A percentile compares a stretch with the other conserved stretches of the same genome.
phyloP scores from a whole-genome alignment of 2,797 vertebrate species.

The Heteromormyrus szaboi region DNA sequence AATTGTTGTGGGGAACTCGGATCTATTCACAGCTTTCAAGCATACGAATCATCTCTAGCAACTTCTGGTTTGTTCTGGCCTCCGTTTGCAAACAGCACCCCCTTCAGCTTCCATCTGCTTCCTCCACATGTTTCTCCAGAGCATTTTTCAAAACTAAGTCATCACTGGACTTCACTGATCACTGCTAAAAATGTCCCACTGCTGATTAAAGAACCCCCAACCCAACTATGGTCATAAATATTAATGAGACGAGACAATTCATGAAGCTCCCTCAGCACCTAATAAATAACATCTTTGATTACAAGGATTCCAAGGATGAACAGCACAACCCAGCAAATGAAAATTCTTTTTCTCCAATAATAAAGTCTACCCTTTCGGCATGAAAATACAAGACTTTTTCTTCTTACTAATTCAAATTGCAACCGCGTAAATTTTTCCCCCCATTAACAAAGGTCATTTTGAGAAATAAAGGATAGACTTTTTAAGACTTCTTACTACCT shows the following conservation, averaged over 20 bases:
- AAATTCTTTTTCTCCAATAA: background rate
- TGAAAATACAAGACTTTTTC: background rate
- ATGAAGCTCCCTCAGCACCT: background rate
- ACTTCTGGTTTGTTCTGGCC: background rate
- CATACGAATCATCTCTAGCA: background rate
- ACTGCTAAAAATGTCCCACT: background rate
- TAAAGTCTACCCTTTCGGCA: background rate
- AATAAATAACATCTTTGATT: background rate
- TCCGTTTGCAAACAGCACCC: background rate
- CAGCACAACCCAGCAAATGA: background rate
- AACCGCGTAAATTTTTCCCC: background rate
- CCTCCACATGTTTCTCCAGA: background rate
- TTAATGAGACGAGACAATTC: background rate
- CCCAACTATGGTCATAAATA: background rate
- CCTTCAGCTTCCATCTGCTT: background rate
- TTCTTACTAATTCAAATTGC: background rate
- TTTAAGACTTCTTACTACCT: background rate
- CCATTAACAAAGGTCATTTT: background rate
- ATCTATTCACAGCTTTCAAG: background rate
- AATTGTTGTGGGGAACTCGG: background rate
- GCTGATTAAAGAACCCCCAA: background rate
- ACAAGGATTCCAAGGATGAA: background rate
- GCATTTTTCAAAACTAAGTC: background rate
- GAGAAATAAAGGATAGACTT: background rate
- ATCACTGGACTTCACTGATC: background rate